Conservation (phyloP, 1,140 invertebrate genomes). For the Drosophila biarmipes region DNA sequence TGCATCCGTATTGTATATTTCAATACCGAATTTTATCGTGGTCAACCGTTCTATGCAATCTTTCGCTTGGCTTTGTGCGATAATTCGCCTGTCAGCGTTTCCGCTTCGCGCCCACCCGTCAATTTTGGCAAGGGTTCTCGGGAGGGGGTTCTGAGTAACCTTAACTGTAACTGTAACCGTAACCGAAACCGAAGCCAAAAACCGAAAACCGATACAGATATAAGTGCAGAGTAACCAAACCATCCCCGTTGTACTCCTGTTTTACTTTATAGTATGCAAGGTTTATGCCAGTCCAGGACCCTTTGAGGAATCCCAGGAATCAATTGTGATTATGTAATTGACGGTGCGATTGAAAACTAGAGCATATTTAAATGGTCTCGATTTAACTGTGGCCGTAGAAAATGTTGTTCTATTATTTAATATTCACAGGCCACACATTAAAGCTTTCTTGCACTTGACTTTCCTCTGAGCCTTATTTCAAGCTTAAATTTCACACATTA, state of each 20-base stretch:
- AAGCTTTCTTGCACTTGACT: background rate
- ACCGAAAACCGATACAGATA: background rate
- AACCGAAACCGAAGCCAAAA: constrained; percentile 12
- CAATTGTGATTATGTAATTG: constrained; percentile 45
- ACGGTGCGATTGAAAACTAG: constrained; percentile 36
- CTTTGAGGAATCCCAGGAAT: constrained; percentile 31
- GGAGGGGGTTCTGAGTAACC: constrained; percentile 18
- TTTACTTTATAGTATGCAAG: constrained; percentile 13
- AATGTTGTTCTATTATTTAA: background rate
- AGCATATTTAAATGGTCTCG: constrained; percentile 2
- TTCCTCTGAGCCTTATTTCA: background rate
- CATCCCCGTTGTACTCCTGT: constrained; percentile 5
- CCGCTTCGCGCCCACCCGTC: constrained; percentile 15
- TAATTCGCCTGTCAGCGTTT: constrained; percentile 63
- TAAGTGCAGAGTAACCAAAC: constrained; percentile 22
- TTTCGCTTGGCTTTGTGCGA: constrained; percentile 43
- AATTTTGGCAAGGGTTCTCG: constrained; percentile 52
- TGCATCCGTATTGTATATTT: constrained; percentile 9
- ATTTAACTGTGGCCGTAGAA: constrained; percentile 18
- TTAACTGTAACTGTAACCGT: constrained; percentile 30
- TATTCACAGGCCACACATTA: background rate
- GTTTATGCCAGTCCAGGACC: constrained; percentile 18
- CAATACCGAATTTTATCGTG: constrained; percentile 9
- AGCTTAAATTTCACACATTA: constrained; percentile 6
- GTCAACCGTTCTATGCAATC: constrained; percentile 45